Evolutionary conservation across 1,140 invertebrate genomes (phyloP).

Genomic region (Drosophila lowei): DNA sequence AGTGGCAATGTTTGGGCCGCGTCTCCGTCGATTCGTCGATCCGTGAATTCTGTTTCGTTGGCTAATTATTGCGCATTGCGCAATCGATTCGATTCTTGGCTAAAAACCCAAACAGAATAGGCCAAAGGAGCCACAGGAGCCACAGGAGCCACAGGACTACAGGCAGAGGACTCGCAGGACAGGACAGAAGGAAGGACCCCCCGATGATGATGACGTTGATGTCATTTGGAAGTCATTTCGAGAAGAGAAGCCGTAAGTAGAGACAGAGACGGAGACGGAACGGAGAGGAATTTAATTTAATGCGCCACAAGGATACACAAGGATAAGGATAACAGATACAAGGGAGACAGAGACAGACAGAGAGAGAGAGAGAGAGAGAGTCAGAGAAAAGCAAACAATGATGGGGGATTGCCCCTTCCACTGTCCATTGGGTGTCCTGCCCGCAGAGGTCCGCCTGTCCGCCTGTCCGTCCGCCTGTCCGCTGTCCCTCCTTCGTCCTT

Average conservation of each 20-base stretch:
- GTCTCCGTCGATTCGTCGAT: background rate
- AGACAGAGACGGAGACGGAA: slow-evolving; percentile 17
- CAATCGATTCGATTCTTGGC: slow-evolving; percentile 54
- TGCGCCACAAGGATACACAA: slow-evolving; percentile 19
- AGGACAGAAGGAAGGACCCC: slow-evolving; percentile 13
- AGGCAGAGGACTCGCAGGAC: slow-evolving; percentile 3
- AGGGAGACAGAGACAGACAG: no score
- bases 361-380: background rate
- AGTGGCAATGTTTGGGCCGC: background rate
- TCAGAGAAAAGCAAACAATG: slow-evolving; percentile 43
- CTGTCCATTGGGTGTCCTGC: slow-evolving; percentile 17
- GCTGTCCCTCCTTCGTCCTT: slow-evolving; percentile 21
- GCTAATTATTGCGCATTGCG: slow-evolving; percentile 73
- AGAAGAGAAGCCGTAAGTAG: no score
- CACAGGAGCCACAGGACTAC: no score
- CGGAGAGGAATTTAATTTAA: slow-evolving; percentile 51
- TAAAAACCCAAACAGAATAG: slow-evolving; percentile 2
- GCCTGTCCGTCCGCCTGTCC: background rate
- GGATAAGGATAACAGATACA: no score
- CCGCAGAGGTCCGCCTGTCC: no score
- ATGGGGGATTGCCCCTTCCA: background rate
- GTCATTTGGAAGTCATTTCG: slow-evolving; percentile 49
- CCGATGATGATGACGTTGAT: slow-evolving; percentile 39
- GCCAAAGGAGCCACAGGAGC: slow-evolving; percentile 12
- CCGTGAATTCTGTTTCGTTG: slow-evolving; percentile 19